Evolutionary conservation across 2,797 vertebrate species (phyloP).

Genomic region (Spatula clypeata): DNA sequence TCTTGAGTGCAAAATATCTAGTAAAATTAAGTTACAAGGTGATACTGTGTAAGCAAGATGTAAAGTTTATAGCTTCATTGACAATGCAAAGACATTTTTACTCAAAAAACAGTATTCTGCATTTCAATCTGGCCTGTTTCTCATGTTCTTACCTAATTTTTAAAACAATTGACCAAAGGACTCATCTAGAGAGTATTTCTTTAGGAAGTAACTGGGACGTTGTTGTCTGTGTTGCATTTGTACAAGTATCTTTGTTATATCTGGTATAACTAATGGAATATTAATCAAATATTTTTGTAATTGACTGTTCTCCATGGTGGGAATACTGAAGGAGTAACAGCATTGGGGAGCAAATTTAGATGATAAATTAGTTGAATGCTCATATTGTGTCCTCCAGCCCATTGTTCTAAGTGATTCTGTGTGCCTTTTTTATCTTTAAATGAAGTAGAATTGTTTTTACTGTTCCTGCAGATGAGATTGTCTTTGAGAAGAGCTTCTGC

Average conservation of each 20-base stretch:
- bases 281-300: conserved; percentile 38
- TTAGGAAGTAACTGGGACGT: neutral
- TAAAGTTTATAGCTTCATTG: neutral
- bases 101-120: neutral
- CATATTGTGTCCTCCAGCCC: neutral
- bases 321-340: conserved; percentile 4
- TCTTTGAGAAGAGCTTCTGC: conserved; percentile 38
- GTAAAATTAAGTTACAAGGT: neutral
- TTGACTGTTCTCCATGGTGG: neutral
- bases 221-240: neutral
- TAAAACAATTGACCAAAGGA: neutral
- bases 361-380: conserved; percentile 50
- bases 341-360: conserved; percentile 20
- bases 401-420: conserved; percentile 49
- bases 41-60: neutral
- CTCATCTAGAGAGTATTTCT: neutral
- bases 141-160: neutral
- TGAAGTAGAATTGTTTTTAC: conserved; percentile 25
- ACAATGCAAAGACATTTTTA: neutral
- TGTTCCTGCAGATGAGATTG: neutral
- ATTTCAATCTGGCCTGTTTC: neutral
- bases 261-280: neutral
- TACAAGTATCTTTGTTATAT: neutral
- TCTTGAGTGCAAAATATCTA: neutral
- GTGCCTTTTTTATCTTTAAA: conserved; percentile 13